phyloP scores from a whole-genome alignment of 2,888 invertebrate species.

The Drosophila stalkeri region DNA sequence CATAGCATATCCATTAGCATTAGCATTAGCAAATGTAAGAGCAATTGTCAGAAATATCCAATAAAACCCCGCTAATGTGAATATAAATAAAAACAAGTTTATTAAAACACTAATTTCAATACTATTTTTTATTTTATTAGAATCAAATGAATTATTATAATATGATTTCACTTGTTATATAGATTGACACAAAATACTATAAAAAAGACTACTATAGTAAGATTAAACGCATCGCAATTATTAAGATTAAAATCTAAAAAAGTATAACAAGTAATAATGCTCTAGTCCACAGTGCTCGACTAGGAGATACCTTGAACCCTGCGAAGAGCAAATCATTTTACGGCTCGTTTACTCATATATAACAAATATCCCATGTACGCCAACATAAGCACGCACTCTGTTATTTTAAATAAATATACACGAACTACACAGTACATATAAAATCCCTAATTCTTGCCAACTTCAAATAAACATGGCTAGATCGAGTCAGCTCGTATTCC shows the following conservation, averaged over 20 bases:
- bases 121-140: too few species aligned
- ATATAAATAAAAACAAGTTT: conserved; percentile 23
- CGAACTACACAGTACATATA: too few species aligned
- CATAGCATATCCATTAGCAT: conserved; percentile 11
- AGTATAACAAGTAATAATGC: not conserved
- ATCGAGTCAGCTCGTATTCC: too few species aligned
- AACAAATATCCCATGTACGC: too few species aligned
- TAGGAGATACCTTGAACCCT: too few species aligned
- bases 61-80: not conserved
- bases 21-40: conserved; percentile 19
- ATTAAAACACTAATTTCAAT: conserved; percentile 22
- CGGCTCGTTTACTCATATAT: too few species aligned
- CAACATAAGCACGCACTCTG: too few species aligned
- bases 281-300: too few species aligned
- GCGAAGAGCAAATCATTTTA: too few species aligned
- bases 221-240: not conserved
- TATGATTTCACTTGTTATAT: not conserved
- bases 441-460: too few species aligned
- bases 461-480: too few species aligned
- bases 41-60: conserved; percentile 12
- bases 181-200: not conserved
- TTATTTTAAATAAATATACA: too few species aligned
- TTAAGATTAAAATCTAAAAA: not conserved
- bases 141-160: not conserved
- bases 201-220: not conserved